These are phyloP conservation scores for Neocloeon triangulifer DNA, from an alignment of 1,140 invertebrate genomes.

Conservation along the genomic window DNA sequence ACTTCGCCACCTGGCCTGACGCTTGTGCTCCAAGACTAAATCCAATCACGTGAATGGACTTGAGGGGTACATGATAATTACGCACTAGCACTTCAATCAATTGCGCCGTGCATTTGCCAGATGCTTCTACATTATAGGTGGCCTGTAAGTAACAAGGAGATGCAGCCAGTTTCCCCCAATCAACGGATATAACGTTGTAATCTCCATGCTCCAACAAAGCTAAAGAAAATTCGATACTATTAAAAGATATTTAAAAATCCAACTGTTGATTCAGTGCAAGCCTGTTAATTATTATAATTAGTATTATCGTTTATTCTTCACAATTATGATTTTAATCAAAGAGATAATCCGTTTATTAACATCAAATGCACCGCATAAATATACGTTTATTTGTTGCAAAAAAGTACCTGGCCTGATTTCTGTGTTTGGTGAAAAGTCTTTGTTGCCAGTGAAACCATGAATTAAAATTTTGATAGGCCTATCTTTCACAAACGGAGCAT, in stretches of 20 bases:
- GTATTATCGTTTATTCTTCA: no score
- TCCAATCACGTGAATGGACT: constrained; percentile 10
- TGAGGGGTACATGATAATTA: constrained; percentile 3
- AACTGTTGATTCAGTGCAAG: background rate
- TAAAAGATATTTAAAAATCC: constrained; percentile 3
- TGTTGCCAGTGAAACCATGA: constrained; percentile 30
- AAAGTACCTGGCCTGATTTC: constrained; percentile 26
- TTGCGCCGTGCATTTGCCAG: constrained; percentile 22
- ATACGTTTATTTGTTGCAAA: background rate
- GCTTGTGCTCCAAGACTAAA: constrained; percentile 11
- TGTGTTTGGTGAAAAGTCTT: constrained; percentile 27
- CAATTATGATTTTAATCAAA: no score
- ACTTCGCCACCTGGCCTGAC: constrained; percentile 1
- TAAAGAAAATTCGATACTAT: constrained; percentile 12
- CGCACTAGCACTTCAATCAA: constrained; percentile 10
- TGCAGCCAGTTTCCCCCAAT: constrained; percentile 31
- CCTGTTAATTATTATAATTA: no score
- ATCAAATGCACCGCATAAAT: background rate
- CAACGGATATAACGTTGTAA: constrained; percentile 33
- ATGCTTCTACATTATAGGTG: constrained; percentile 24
- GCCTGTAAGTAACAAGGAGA: constrained; percentile 32
- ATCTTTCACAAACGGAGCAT: constrained; percentile 18
- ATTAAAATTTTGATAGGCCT: constrained; percentile 22
- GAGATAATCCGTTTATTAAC: no score
- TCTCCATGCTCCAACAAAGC: constrained; percentile 25